Base-by-base conservation (phyloP, 2,888 invertebrate species). In the Diogma glabrata region DNA sequence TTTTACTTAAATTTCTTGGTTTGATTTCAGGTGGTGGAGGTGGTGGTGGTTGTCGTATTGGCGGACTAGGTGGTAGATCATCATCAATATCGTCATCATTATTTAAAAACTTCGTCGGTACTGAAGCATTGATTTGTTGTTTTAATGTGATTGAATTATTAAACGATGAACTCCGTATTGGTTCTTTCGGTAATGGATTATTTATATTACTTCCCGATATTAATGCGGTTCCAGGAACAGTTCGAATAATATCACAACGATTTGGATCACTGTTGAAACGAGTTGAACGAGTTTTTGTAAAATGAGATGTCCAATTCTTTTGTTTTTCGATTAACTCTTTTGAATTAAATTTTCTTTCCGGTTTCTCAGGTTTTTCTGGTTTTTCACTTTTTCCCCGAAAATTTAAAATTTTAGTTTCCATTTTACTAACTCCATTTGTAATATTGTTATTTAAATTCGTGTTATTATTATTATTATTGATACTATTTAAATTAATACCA, bases 281-380 rank as follows among this genome's bases (percentile, higher is more conserved):
- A 57, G 72, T 59, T 6, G 81, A 76, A 58, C 84, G 79, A 49
- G 84, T 77, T 72, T 87, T 88, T 53, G 85, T 84, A 67, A 90
- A 92, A 70, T 89, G 90, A 54, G 88, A 86, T 24, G 90, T 90
- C 91, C 90, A 92, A 71, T 91, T 92, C 64, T 84, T 83, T 65
- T 90, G 91, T 62, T 90, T 88, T 69, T 89, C 90, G 58, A 91
- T 91, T 51, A 90, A 73, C 67, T 91, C 89, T 58, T 88, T 84
- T 55, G 87, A 87, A 61, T 81, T 83, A 60, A 87, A 83, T 62
- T 85, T 82, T 51, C 87, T 74, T 65, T 89, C 89, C 3, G 88
- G 87, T 67, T 88, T 87, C 61, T 88, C 87, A 1, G 87, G 87
- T 65, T 86, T 87, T 49, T 77, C 77, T 4, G 69, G 67, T 56